Percentiles rank a stretch among this genome's conserved stretches.
Conservation (phyloP, 2,888 invertebrate genomes). For the Ceraclea dissimilis region DNA sequence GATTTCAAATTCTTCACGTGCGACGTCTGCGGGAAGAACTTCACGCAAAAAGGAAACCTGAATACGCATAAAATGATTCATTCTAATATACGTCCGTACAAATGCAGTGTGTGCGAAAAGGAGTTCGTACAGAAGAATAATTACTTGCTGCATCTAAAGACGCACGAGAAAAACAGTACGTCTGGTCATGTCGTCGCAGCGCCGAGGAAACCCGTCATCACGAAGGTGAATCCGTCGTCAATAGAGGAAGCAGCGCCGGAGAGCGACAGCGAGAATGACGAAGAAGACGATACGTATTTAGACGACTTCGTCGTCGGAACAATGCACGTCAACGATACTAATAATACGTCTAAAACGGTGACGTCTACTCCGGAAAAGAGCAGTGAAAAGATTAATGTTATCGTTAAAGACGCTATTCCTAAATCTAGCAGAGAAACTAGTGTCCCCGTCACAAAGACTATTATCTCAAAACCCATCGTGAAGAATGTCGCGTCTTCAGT, state of each 20-base stretch:
- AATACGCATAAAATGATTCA: slow-evolving; percentile 6
- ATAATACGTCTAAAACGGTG: not conserved
- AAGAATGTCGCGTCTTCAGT: not conserved
- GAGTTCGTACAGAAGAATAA: not conserved
- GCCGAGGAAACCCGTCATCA: not conserved
- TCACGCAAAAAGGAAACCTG: slow-evolving; percentile 3
- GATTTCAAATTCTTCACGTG: not conserved
- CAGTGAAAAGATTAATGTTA: not conserved
- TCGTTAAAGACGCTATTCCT: not conserved
- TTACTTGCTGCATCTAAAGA: not conserved
- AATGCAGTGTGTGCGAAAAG: slow-evolving; percentile 1
- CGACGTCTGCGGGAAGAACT: not conserved
- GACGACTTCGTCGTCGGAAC: not conserved
- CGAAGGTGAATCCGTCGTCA: not conserved
- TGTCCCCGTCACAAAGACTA: not conserved
- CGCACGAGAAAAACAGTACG: not conserved
- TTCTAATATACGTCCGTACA: not conserved
- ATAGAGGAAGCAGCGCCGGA: not conserved
- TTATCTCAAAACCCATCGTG: not conserved
- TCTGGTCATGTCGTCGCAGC: not conserved
- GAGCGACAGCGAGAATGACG: not conserved
- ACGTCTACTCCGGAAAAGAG: not conserved
- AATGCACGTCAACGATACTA: not conserved
- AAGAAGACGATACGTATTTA: not conserved
- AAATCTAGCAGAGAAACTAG: not conserved